Evolutionary conservation across 2,797 vertebrate species (phyloP).

Genomic region (Sebastes minor): DNA sequence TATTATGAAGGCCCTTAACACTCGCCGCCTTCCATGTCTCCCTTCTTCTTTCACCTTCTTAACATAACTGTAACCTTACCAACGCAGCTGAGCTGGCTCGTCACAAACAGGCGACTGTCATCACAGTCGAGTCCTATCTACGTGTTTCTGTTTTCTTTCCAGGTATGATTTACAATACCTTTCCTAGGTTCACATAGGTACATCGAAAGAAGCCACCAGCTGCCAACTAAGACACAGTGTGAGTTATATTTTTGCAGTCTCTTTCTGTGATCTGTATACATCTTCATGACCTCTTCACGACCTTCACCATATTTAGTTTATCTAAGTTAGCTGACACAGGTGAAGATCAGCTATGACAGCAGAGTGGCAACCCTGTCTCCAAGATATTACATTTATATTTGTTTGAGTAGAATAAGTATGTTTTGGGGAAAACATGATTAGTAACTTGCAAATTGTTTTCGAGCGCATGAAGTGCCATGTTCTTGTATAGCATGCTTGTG

Average conservation of each 20-base stretch:
- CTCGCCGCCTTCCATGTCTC: conserved; percentile 37
- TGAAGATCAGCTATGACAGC: background rate
- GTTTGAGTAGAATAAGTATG: background rate
- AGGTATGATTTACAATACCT: background rate
- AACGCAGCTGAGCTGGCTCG: conserved; percentile 4
- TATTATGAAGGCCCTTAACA: conserved; percentile 62
- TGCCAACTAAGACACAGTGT: background rate
- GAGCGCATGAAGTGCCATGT: background rate
- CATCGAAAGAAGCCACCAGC: background rate
- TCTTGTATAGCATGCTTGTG: background rate
- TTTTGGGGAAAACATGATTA: background rate
- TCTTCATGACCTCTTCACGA: background rate
- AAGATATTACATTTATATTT: background rate
- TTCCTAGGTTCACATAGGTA: background rate
- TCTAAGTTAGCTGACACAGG: background rate
- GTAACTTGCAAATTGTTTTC: background rate
- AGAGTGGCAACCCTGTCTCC: background rate
- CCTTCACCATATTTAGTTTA: background rate
- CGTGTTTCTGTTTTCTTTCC: conserved; percentile 2
- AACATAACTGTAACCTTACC: conserved; percentile 21
- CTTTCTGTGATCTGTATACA: background rate
- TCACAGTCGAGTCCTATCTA: conserved; percentile 3
- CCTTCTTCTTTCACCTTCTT: conserved; percentile 36
- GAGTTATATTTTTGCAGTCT: background rate
- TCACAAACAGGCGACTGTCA: conserved; percentile 29